Evolutionary conservation across 2,888 invertebrate genomes (phyloP), one percentile per base, ranked within the genome.

Genomic region (Ramazzottius varieornatus): DNA sequence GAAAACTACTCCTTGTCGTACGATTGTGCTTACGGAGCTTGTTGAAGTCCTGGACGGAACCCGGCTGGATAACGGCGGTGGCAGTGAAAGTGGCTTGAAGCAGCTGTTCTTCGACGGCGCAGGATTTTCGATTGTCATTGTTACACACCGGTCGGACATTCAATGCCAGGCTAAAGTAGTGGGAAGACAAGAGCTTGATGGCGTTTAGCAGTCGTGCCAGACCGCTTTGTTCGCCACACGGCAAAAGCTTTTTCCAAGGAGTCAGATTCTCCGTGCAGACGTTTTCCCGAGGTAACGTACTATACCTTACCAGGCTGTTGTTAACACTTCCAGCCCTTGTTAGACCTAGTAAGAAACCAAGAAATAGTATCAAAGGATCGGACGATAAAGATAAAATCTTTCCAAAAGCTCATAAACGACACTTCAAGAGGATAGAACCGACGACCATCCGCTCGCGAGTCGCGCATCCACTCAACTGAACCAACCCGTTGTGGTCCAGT

Each of bases 211-310:
- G 77, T 0, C 87, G 84, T 24, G 88, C 84, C 70, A 96, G 80
- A 1, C 96, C 96, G 72, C 83, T 80, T 8, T 32, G 32, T 13
- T 73, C 85, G 75, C 87, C 86, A 78, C 98, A 99, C 0, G 98
- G 96, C 63, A 99, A 76, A 1, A 99, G 78, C 75, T 96, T 98
- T 73, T 92, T 91, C 86, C 94, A 96, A 0, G 98, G 96, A 20
- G 98, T 96, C 71, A 98, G 79, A 79, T 98, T 98, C 79, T 99
- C 98, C 0, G 96, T 98, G 74, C 98, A 98, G 1, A 94, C 91
- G 71, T 90, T 88, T 80, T 99, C 98, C 69, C 89, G 81, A 0
- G 96, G 92, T 67, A 98, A 76, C n/a, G 88, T 84, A 0, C 93
- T 85, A 78, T 93, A 94, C 46, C 77, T 69, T 32, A 75, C 68